Evolutionary conservation across 2,888 invertebrate species (phyloP), one percentile per base, ranked within the genome.

Genomic region (Biston betularia): DNA sequence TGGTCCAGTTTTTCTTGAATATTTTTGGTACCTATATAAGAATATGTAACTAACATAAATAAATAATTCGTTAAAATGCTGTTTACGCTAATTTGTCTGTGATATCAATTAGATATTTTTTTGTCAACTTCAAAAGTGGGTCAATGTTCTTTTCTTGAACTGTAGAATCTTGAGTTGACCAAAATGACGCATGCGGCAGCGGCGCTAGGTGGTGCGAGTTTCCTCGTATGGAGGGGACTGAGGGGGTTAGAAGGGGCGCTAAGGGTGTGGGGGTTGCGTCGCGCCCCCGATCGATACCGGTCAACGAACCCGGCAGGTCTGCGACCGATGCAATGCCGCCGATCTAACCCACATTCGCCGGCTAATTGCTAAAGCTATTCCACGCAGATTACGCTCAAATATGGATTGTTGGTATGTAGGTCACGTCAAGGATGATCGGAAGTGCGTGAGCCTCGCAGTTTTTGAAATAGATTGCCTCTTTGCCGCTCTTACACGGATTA

Each of bases 251-350:
- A 72, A 69, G 76, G 85, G 44, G 24, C 35, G 12, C 85, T 85
- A 84, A 84, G 80, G 86, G 85, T 87, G 86, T 85, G 87, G 83
- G 83, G 80, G 80, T 77, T 79, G 82, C 79, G 84, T 82, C 85
- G 85, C 87, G 84, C 88, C 78, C 88, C 81, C 88, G 93, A 90
- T 93, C 93, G 92, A 93, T 93, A 92, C 81, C 90, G 92, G 92
- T 87, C 92, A 88, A 89, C 87, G 92, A 93, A 90, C 93, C 85
- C 89, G 86, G 77, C 79, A 80, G 85, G 86, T 85, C 87, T 83
- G 82, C 86, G 87, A 83, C 86, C 90, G 90, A 87, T 90, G 91
- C 91, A 90, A 81, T 86, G 88, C 83, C 86, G 84, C 87, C 81
- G 81, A 82, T 86, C 86, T 90, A 90, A 90, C 90, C 89, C 86